phyloP scores from a whole-genome alignment of 1,140 invertebrate species.

The Pseudoatta argentina region DNA sequence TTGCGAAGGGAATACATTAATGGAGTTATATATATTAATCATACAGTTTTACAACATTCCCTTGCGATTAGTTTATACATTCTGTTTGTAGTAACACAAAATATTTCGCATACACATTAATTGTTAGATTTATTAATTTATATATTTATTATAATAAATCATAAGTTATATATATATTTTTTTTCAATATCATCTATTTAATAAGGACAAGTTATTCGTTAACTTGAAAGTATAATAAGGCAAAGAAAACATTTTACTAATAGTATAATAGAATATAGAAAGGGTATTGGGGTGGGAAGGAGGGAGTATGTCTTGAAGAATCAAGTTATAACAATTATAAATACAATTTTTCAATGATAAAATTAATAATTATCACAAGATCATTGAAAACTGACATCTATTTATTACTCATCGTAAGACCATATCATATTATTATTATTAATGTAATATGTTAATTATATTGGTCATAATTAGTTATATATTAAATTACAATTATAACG shows the following conservation, averaged over 20 bases:
- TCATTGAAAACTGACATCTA: constrained; percentile 20
- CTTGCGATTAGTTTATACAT: constrained; percentile 39
- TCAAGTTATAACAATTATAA: too few relatives aligned
- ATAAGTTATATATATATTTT: neutral
- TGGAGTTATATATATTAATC: constrained; percentile 30
- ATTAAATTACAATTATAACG: constrained; percentile 49
- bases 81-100: neutral
- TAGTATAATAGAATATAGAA: too few relatives aligned
- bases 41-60: constrained; percentile 25
- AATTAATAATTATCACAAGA: constrained; percentile 12
- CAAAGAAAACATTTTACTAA: too few relatives aligned
- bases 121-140: constrained; percentile 19
- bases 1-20: constrained; percentile 20
- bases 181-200: neutral
- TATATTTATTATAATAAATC: neutral
- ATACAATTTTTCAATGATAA: neutral
- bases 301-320: too few relatives aligned
- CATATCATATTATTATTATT: constrained; percentile 42
- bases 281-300: too few relatives aligned
- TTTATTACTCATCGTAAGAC: constrained; percentile 37
- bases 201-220: too few relatives aligned
- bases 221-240: too few relatives aligned
- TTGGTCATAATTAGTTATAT: constrained; percentile 45
- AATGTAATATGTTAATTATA: constrained; percentile 50
- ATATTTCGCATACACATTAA: constrained; percentile 13